phyloP scores from a whole-genome alignment of 2,888 invertebrate genomes.

The Lucinisca nassula region DNA sequence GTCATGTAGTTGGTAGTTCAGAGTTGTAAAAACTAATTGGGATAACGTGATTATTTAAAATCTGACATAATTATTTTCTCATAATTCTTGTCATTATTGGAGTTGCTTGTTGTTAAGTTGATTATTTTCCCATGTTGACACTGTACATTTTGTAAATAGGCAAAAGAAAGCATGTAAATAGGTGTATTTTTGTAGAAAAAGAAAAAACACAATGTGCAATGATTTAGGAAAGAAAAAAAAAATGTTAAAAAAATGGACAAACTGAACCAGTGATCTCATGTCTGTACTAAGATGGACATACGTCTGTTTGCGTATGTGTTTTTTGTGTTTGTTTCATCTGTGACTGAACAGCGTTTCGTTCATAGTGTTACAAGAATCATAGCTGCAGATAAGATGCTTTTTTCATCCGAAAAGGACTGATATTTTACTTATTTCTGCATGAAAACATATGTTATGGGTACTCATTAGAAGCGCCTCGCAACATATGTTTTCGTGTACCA shows the following conservation, averaged over 20 bases:
- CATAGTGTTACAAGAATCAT: too few relatives aligned
- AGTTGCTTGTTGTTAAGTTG: neutral
- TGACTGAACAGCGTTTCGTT: too few relatives aligned
- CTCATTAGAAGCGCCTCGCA: too few relatives aligned
- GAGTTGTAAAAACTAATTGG: too few relatives aligned
- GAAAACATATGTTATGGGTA: too few relatives aligned
- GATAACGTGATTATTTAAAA: neutral
- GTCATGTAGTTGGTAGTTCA: too few relatives aligned
- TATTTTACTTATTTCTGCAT: too few relatives aligned
- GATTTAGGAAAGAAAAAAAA: neutral
- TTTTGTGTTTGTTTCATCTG: neutral
- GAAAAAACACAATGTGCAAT: conserved; percentile 18
- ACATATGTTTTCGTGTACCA: too few relatives aligned
- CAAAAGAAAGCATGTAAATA: conserved; percentile 50
- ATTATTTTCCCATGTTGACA: neutral
- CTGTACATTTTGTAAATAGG: neutral
- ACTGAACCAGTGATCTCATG: neutral
- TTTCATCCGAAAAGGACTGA: too few relatives aligned
- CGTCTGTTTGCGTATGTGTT: neutral
- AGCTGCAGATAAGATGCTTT: too few relatives aligned
- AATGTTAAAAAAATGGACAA: conserved; percentile 6
- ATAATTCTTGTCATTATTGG: neutral
- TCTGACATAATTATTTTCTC: neutral
- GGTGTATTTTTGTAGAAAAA: conserved; percentile 69
- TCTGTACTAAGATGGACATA: neutral